Evolutionary conservation across 2,113 vertebrate genomes (phyloP).

Genomic region (Laterallus jamaicensis): DNA sequence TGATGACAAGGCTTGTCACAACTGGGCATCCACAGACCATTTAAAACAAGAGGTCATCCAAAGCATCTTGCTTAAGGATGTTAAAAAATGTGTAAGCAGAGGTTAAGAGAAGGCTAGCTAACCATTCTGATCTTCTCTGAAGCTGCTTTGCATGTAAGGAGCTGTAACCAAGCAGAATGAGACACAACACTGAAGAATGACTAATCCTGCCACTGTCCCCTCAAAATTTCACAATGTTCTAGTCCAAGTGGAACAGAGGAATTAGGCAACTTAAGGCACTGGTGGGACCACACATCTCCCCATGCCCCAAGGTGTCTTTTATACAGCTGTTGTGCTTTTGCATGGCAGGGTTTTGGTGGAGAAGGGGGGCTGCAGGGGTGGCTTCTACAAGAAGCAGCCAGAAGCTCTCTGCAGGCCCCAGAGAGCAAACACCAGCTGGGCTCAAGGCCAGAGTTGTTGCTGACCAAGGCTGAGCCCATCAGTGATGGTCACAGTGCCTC

Average conservation of each 20-base stretch:
- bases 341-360: no score
- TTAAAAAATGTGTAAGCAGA: neutral
- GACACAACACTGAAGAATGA: neutral
- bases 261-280: neutral
- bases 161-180: neutral
- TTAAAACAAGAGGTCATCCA: neutral
- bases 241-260: neutral
- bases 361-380: no score
- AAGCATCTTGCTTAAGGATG: neutral
- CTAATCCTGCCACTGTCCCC: neutral
- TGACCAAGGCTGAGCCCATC: no score
- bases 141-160: neutral
- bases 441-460: no score
- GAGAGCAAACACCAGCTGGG: no score
- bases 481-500: no score
- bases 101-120: neutral
- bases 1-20: neutral
- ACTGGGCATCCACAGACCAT: neutral
- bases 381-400: no score
- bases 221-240: neutral
- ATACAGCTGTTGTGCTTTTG: neutral
- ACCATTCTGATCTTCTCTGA: neutral
- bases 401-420: no score
- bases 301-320: rapidly evolving
- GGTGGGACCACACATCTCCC: neutral